These are phyloP conservation scores for Ditylenchus dipsaci DNA, from an alignment of 1,140 invertebrate genomes.

Conservation along the genomic window DNA sequence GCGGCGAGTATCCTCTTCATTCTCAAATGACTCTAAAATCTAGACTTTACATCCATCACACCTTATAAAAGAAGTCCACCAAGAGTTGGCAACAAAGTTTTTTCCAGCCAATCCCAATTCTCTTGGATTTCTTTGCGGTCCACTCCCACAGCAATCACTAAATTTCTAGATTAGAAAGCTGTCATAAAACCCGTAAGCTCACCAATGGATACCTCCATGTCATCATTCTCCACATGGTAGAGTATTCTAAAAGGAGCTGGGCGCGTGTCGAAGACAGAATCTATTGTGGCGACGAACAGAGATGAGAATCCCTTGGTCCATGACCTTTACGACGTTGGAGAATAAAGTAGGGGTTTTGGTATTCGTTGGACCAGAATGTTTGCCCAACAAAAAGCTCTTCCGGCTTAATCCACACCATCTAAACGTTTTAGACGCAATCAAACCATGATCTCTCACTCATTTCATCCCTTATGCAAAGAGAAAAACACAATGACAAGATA, in stretches of 20 bases:
- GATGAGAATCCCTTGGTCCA: conserved; percentile 83
- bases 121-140: conserved; percentile 78
- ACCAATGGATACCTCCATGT: conserved; percentile 52
- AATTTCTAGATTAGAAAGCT: conserved; percentile 51
- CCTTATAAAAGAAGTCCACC: conserved; percentile 64
- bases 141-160: conserved; percentile 70
- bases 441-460: not conserved
- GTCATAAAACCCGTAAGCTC: conserved; percentile 16
- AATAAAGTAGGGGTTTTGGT: conserved; percentile 82
- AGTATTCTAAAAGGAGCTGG: conserved; percentile 72
- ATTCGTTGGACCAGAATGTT: conserved; percentile 67
- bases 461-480: not conserved
- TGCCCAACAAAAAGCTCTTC: conserved; percentile 49
- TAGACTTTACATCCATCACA: conserved; percentile 7
- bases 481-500: not conserved
- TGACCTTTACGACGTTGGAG: conserved; percentile 89
- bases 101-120: conserved; percentile 89
- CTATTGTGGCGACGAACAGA: conserved; percentile 85
- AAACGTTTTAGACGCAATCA: not conserved
- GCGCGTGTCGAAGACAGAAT: conserved; percentile 84
- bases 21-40: conserved; percentile 70
- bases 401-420: conserved; percentile 55
- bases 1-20: conserved; percentile 84
- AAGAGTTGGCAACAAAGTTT: conserved; percentile 77
- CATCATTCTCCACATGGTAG: conserved; percentile 62